These are phyloP conservation scores for Nephrotoma flavescens DNA, from an alignment of 2,888 invertebrate genomes.

Conservation along the genomic window DNA sequence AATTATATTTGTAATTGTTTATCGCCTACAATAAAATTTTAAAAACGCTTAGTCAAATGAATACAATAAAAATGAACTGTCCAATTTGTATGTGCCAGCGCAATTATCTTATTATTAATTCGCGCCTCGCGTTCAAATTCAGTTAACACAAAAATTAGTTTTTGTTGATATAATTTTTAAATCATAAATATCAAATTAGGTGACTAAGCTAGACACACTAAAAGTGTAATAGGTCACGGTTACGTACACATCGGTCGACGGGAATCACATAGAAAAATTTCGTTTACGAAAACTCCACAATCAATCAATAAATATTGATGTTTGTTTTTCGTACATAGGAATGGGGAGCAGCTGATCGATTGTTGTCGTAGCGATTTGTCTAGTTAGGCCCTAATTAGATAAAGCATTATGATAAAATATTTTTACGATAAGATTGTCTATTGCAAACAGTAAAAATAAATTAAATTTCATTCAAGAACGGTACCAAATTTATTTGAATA, in stretches of 20 bases:
- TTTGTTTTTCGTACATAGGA: background rate
- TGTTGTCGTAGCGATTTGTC: background rate
- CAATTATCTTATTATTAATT: background rate
- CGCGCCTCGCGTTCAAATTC: background rate
- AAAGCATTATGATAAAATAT: background rate
- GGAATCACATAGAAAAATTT: background rate
- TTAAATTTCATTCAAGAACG: background rate
- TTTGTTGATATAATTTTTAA: background rate
- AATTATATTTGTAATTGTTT: background rate
- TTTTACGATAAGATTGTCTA: background rate
- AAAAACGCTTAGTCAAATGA: background rate
- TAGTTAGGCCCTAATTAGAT: background rate
- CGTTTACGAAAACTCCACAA: background rate
- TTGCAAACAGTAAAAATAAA: background rate
- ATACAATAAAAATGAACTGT: background rate
- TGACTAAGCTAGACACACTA: background rate
- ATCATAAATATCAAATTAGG: background rate
- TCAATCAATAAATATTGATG: background rate
- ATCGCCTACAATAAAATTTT: background rate
- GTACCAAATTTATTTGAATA: background rate
- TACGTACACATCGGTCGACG: background rate
- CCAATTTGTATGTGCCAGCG: background rate
- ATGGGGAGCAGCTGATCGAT: background rate
- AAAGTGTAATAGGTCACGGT: background rate
- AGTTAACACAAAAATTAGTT: background rate